phyloP scores from a whole-genome alignment of 2,797 vertebrate genomes.

The Myotis daubentonii region DNA sequence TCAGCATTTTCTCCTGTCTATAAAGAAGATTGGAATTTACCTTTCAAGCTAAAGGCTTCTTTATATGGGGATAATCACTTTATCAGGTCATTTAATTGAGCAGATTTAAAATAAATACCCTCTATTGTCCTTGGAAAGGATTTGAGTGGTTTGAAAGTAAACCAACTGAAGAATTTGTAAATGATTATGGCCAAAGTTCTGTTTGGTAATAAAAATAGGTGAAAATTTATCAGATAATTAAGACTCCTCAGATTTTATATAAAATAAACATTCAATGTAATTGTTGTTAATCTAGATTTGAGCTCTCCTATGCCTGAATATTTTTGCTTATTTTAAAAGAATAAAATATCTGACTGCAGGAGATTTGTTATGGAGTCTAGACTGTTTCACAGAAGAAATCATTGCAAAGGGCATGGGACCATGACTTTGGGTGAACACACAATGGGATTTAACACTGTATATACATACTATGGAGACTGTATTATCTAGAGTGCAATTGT shows the following conservation, averaged over 20 bases:
- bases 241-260: neutral
- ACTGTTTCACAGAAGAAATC: neutral
- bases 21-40: conserved; percentile 68
- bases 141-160: conserved; percentile 47
- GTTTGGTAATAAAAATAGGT: neutral
- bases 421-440: neutral
- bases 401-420: too few relatives aligned
- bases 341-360: neutral
- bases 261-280: neutral
- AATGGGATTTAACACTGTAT: neutral
- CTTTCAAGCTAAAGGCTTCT: conserved; percentile 58
- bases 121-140: conserved; percentile 55
- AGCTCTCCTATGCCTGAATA: neutral
- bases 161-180: conserved; percentile 31
- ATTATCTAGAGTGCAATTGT: neutral
- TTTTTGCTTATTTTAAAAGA: neutral
- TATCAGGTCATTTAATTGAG: conserved; percentile 62
- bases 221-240: neutral
- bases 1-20: conserved; percentile 54
- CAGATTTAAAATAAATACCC: conserved; percentile 43
- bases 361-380: neutral
- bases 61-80: conserved; percentile 36
- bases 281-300: neutral
- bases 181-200: neutral
- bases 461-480: neutral